Evolutionary conservation across 2,113 vertebrate species (phyloP).

Genomic region (Daboia siamensis): DNA sequence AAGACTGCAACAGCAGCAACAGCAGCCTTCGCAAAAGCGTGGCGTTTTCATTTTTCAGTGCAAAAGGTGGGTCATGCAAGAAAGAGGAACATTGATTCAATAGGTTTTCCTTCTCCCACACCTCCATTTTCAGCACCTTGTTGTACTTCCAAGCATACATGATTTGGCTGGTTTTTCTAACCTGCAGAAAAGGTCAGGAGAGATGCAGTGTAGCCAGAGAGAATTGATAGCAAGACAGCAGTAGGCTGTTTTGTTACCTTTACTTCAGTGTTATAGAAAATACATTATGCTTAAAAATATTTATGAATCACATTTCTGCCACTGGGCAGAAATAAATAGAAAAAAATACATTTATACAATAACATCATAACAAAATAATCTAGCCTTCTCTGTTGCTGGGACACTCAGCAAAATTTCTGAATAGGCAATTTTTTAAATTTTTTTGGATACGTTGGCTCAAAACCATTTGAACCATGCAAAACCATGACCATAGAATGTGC

Average conservation of each 20-base stretch:
- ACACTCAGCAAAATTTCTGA: background rate
- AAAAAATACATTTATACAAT: background rate
- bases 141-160: slow-evolving; percentile 16
- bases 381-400: background rate
- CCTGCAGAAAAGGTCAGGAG: slow-evolving; percentile 30
- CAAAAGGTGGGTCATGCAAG: background rate
- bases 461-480: background rate
- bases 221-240: background rate
- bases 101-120: background rate
- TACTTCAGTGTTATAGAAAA: background rate
- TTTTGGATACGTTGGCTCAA: background rate
- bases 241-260: background rate
- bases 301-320: background rate
- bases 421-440: background rate
- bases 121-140: background rate
- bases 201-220: slow-evolving; percentile 8
- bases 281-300: background rate
- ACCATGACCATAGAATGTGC: background rate
- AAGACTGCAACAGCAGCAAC: background rate
- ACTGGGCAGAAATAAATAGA: background rate
- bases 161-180: slow-evolving; percentile 27
- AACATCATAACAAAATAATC: background rate
- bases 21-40: background rate
- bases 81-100: background rate
- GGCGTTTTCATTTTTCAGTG: background rate